Evolutionary conservation across 2,888 invertebrate genomes (phyloP).

Genomic region (Himalopsyche japonica): DNA sequence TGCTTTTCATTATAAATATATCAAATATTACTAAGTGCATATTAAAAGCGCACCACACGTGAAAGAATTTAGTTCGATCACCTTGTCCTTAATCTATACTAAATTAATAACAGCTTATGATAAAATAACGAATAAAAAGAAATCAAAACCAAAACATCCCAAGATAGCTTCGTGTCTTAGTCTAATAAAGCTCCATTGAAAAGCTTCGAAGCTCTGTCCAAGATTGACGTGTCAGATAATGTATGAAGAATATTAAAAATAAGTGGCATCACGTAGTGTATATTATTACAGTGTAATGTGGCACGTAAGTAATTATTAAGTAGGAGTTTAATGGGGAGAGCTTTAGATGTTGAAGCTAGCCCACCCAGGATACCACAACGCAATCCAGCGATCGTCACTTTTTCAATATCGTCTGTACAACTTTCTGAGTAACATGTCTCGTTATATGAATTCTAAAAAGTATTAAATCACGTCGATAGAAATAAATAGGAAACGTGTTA

Average conservation of each 20-base stretch:
- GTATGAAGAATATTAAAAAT: neutral
- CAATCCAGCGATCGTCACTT: neutral
- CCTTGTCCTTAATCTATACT: neutral
- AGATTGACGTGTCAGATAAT: neutral
- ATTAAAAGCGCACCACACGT: too few relatives aligned
- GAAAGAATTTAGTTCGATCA: too few relatives aligned
- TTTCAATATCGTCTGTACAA: too few relatives aligned
- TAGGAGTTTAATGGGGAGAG: constrained; percentile 16
- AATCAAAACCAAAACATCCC: neutral
- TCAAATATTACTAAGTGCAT: too few relatives aligned
- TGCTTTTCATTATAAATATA: too few relatives aligned
- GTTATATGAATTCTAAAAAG: too few relatives aligned
- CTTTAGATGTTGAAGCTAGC: neutral
- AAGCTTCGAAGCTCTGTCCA: neutral
- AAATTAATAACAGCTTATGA: neutral
- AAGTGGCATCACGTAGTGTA: neutral
- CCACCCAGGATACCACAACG: neutral
- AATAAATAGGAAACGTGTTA: too few relatives aligned
- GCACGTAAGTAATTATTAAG: constrained; percentile 11
- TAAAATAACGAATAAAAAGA: neutral
- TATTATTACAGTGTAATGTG: constrained; percentile 3
- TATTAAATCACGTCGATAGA: too few relatives aligned
- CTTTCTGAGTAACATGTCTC: too few relatives aligned
- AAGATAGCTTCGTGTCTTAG: neutral
- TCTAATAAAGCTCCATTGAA: neutral